Evolutionary conservation across 2,888 invertebrate species (phyloP).

Genomic region (Tholera decimalis): DNA sequence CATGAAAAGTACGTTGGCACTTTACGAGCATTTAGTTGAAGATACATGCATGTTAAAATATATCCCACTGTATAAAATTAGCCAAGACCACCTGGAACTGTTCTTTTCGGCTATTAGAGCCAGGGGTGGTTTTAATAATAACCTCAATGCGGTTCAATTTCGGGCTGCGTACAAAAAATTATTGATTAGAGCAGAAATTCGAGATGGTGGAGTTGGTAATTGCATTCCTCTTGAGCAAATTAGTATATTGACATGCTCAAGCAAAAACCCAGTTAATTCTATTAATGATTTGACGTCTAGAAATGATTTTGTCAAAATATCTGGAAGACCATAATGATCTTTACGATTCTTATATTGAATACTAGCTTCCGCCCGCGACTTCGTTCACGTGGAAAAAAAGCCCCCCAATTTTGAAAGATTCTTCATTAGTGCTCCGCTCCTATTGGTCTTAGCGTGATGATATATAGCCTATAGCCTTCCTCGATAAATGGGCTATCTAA

Average conservation of each 20-base stretch:
- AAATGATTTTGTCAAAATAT: constrained; percentile 1
- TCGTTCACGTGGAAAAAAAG: too few species aligned
- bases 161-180: neutral
- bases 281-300: neutral
- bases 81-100: constrained; percentile 26
- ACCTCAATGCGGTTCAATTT: too few species aligned
- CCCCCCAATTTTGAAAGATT: too few species aligned
- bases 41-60: neutral
- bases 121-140: too few species aligned
- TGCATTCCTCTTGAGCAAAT: too few species aligned
- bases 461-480: too few species aligned
- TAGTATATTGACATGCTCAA: neutral
- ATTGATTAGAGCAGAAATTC: neutral
- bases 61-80: neutral
- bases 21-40: neutral
- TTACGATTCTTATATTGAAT: neutral
- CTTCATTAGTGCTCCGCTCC: too few species aligned
- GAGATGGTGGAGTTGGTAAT: neutral
- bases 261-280: neutral
- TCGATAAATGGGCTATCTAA: too few species aligned
- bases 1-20: too few species aligned
- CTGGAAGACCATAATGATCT: constrained; percentile 1
- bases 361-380: too few species aligned
- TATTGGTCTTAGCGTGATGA: too few species aligned
- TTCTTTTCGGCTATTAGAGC: constrained; percentile 43